Evolutionary conservation across 2,797 vertebrate species (phyloP).

Genomic region (Sternotherus odoratus): DNA sequence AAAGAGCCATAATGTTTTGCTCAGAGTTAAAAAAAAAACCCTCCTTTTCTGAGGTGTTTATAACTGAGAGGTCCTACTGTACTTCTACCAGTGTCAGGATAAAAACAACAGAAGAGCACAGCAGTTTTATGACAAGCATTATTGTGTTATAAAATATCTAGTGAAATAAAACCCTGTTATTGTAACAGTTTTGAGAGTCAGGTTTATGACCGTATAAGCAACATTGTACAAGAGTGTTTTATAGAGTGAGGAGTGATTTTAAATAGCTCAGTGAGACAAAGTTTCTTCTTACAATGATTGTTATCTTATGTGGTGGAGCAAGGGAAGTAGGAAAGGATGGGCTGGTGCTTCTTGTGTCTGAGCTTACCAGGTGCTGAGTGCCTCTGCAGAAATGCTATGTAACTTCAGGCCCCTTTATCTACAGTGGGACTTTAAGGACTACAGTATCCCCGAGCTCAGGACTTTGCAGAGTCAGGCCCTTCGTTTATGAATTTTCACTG

Average conservation of each 20-base stretch:
- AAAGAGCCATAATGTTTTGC: too few relatives aligned
- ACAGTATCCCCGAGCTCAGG: fast-evolving
- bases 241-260: fast-evolving
- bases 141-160: fast-evolving
- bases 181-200: not conserved
- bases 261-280: not conserved
- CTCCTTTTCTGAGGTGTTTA: not conserved
- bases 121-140: not conserved
- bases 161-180: not conserved
- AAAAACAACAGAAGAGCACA: not conserved
- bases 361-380: not conserved
- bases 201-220: not conserved
- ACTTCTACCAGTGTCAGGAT: not conserved
- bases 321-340: not conserved
- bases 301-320: not conserved
- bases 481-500: not conserved
- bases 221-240: not conserved
- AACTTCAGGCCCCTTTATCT: not conserved
- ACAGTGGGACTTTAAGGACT: not conserved
- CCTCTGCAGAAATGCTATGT: fast-evolving
- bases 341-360: fast-evolving
- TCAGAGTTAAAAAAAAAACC: not conserved
- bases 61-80: not conserved
- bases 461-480: not conserved
- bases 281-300: not conserved